These are phyloP conservation scores for Rhingia rostrata DNA, from an alignment of 2,888 invertebrate species.

Conservation along the genomic window DNA sequence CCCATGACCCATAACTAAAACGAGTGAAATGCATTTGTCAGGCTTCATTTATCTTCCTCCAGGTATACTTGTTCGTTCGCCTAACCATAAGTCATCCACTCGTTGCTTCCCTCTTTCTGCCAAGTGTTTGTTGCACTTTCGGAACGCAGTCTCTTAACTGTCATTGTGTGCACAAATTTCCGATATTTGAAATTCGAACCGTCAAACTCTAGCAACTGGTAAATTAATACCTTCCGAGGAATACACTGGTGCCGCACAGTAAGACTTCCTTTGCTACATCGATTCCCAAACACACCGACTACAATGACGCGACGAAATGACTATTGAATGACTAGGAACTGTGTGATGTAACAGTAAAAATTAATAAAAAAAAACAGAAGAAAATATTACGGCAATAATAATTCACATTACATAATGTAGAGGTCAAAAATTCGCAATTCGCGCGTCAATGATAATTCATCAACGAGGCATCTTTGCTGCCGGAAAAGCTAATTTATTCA, in stretches of 20 bases:
- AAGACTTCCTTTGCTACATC: conserved; percentile 52
- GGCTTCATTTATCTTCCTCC: conserved; percentile 59
- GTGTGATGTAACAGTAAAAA: conserved; percentile 27
- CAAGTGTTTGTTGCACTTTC: conserved; percentile 9
- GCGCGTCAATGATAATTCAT: background rate
- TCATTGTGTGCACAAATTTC: conserved; percentile 32
- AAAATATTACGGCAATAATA: conserved; percentile 22
- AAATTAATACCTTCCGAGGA: conserved; percentile 55
- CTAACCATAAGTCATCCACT: conserved; percentile 25
- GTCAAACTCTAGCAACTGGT: conserved; percentile 43
- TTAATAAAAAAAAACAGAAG: background rate
- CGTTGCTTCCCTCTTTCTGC: conserved; percentile 41
- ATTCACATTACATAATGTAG: conserved; percentile 53
- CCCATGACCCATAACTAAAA: conserved; percentile 64
- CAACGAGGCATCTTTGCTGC: conserved; percentile 19
- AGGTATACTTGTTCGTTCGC: conserved; percentile 30
- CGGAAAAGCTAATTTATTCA: conserved; percentile 66
- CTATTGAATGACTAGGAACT: conserved; percentile 23
- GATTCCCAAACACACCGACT: conserved; percentile 5
- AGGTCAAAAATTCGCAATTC: conserved; percentile 29
- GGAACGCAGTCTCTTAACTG: conserved; percentile 15
- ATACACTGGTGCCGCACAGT: conserved; percentile 29
- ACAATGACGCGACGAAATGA: background rate
- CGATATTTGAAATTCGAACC: conserved; percentile 68
- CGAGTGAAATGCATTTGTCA: conserved; percentile 53